Percentiles rank a stretch among this genome's conserved stretches.
These are phyloP conservation scores for Acrocephalus kingi DNA, from an alignment of 2,113 vertebrate species.

Conservation along the genomic window DNA sequence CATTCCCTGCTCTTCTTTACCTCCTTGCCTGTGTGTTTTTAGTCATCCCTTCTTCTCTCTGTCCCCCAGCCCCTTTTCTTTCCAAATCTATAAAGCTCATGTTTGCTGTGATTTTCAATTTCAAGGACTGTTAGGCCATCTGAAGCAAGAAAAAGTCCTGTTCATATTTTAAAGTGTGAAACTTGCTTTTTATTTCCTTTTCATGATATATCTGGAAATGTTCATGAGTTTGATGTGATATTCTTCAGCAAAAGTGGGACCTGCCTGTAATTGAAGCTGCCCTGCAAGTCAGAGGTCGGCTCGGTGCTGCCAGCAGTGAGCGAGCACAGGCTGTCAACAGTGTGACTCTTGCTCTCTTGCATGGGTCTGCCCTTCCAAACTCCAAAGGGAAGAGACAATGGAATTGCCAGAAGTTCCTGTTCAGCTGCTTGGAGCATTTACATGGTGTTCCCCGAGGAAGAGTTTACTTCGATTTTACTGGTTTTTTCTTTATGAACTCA, in stretches of 20 bases:
- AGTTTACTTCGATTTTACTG: background rate
- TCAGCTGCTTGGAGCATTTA: background rate
- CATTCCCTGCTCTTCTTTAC: background rate
- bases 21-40: background rate
- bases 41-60: background rate
- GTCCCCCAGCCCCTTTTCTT: background rate
- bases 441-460: background rate
- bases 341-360: accelerated
- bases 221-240: background rate
- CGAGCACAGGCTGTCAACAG: accelerated
- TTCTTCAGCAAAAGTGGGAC: background rate
- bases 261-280: background rate
- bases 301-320: accelerated
- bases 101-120: background rate
- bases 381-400: background rate
- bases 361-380: background rate
- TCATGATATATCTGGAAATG: background rate
- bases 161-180: background rate
- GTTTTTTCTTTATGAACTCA: background rate
- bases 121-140: background rate
- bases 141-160: background rate
- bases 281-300: accelerated
- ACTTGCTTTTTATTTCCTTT: background rate
- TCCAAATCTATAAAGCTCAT: background rate
- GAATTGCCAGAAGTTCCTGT: background rate